These are phyloP conservation scores for Eubucco bourcierii DNA, from an alignment of 2,113 vertebrate genomes.

Conservation along the genomic window DNA sequence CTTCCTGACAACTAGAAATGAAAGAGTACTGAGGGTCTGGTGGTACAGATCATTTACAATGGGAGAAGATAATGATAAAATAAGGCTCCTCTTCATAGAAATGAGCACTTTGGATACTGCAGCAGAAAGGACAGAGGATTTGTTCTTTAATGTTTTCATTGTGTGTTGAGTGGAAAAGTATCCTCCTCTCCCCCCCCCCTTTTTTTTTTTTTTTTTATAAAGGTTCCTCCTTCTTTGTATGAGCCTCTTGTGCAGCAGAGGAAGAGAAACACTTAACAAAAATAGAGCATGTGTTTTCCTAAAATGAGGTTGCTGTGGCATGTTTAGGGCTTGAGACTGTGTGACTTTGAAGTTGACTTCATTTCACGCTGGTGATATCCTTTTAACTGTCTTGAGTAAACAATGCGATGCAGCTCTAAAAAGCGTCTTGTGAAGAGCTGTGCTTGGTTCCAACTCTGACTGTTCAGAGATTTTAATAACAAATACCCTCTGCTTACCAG, in stretches of 20 bases:
- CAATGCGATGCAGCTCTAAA: background rate
- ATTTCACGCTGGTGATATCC: constrained; percentile 39
- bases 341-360: constrained; percentile 57
- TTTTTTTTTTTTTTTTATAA: background rate
- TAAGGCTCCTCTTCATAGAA: background rate
- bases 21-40: background rate
- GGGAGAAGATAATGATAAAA: background rate
- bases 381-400: constrained; percentile 58
- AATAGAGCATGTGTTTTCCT: constrained; percentile 47
- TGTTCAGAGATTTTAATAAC: constrained; percentile 32
- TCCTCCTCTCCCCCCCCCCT: background rate
- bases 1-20: background rate
- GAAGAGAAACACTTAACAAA: constrained; percentile 32
- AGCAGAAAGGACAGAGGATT: background rate
- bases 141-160: background rate
- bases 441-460: background rate
- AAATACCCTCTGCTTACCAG: constrained; percentile 30
- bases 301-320: constrained; percentile 53
- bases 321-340: constrained; percentile 26
- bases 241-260: constrained; percentile 20
- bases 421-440: background rate
- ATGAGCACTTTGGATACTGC: background rate
- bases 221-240: constrained; percentile 9
- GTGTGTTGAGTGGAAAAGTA: background rate
- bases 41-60: fast-evolving